These are phyloP conservation scores for Panthera leo DNA, from an alignment of 2,113 vertebrate species.

Conservation along the genomic window DNA sequence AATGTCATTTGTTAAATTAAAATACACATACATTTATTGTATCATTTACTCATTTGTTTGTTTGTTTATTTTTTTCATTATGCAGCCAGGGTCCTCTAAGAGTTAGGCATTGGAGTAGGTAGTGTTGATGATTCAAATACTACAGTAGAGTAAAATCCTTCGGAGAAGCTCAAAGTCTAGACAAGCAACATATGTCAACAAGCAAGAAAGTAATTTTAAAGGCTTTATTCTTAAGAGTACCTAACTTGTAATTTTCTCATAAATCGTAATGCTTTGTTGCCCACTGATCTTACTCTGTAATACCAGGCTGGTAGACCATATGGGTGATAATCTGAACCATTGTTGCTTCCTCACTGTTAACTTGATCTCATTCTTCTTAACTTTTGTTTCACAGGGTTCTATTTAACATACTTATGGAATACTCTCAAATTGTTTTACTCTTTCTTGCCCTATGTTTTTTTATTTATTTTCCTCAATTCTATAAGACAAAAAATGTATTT, in stretches of 20 bases:
- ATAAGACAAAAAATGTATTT: neutral
- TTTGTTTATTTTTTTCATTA: neutral
- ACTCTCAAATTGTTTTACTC: neutral
- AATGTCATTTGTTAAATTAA: conserved; percentile 15
- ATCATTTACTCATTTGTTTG: neutral
- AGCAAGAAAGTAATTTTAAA: neutral
- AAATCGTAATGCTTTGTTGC: neutral
- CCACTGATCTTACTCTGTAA: neutral
- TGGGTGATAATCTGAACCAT: neutral
- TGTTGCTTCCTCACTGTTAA: neutral
- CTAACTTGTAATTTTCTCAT: neutral
- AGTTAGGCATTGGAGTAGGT: neutral
- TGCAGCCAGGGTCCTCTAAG: neutral
- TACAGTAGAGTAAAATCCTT: neutral
- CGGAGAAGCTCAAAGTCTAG: neutral
- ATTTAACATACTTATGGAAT: neutral
- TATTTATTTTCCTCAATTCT: neutral
- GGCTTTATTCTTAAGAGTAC: neutral
- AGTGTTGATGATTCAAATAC: neutral
- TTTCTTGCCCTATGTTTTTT: conserved; percentile 17
- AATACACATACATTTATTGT: neutral
- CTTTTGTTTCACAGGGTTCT: neutral
- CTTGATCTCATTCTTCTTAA: neutral
- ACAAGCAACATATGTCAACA: neutral
- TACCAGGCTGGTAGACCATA: neutral